Evolutionary conservation across 2,113 vertebrate genomes (phyloP), one percentile per base, ranked within the genome.

Genomic region (Antechinus stuartii): DNA sequence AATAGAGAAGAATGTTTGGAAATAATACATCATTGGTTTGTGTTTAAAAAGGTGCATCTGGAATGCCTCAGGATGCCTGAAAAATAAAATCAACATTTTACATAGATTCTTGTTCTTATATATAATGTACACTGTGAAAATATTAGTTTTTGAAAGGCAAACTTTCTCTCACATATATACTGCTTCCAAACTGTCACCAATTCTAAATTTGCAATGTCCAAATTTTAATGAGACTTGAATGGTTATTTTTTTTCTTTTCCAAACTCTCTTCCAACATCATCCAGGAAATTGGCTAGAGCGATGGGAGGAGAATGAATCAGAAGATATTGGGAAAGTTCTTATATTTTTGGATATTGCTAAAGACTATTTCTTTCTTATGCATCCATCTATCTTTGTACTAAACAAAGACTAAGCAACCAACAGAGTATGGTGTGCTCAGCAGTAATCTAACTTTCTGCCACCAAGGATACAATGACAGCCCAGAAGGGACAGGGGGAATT

Each of bases 11-110:
- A 93, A 96, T 90, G 54, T 96, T 94, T 92, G 95, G 76, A 92
- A 96, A 97, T 97, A 84, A 84, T 97, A 92, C 89, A 97, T 96
- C 95, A 95, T 89, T 97, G 96, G 96, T 96, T 96, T 94, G 61
- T 84, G 84, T 89, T 42, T 92, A 95, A 96, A 56, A 93, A 92
- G 57, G 53, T 94, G 35, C 9, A 96, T 9, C 91, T 95, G 8
- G 92, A 91, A 14, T 52, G 25, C 52, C 94, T 90, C 95, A 93
- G 95, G 56, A 35, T 95, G 23, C 25, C 61, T 96, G 84, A 95
- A 96, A 95, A 95, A 93, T 68, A 96, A 54, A 96, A 84, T 90
- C 90, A 91, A 91, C 27, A 10, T 47, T 30, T 90, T 89, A 46
- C 23, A 68, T 90, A 42, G 27, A 92, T 91, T 93, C 89, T 94